Percentiles rank a stretch among this genome's conserved stretches.
These are phyloP conservation scores for Labeo rohita DNA, from an alignment of 2,113 vertebrate genomes.

Conservation along the genomic window DNA sequence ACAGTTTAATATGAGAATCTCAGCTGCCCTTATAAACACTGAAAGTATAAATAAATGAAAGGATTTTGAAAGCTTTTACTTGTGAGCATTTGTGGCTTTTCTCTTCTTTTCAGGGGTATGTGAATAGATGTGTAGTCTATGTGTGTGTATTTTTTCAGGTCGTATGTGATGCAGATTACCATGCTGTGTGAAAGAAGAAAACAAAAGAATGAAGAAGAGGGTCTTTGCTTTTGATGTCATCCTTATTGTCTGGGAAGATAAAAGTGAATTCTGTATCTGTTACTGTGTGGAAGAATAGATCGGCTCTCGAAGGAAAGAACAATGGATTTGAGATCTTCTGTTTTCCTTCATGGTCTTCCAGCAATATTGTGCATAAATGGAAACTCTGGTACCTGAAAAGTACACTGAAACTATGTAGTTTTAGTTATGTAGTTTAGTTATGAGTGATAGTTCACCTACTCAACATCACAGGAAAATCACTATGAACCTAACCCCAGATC, in stretches of 20 bases:
- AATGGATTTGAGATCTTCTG: constrained; percentile 14
- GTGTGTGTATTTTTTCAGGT: constrained; percentile 2
- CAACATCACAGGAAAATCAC: background rate
- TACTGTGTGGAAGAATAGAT: background rate
- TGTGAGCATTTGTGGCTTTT: constrained; percentile 1
- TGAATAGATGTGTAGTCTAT: background rate
- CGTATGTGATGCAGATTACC: background rate
- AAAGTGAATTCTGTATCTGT: background rate
- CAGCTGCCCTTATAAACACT: background rate
- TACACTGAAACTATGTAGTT: background rate
- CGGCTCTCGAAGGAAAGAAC: background rate
- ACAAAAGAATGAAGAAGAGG: constrained; percentile 1
- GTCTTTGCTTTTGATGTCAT: background rate
- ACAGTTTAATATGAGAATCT: background rate
- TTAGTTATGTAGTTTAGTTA: constrained; percentile 3
- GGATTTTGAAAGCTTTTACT: constrained; percentile 38
- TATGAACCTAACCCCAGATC: constrained; percentile 33
- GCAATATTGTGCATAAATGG: background rate
- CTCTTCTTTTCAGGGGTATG: background rate
- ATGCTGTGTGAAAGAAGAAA: background rate
- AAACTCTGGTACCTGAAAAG: background rate
- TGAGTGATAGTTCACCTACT: background rate
- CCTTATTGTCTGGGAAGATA: background rate
- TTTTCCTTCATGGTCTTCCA: background rate
- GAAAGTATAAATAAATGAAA: constrained; percentile 40